These are phyloP conservation scores for Clinocottus analis DNA, from an alignment of 2,113 vertebrate species.

Conservation along the genomic window DNA sequence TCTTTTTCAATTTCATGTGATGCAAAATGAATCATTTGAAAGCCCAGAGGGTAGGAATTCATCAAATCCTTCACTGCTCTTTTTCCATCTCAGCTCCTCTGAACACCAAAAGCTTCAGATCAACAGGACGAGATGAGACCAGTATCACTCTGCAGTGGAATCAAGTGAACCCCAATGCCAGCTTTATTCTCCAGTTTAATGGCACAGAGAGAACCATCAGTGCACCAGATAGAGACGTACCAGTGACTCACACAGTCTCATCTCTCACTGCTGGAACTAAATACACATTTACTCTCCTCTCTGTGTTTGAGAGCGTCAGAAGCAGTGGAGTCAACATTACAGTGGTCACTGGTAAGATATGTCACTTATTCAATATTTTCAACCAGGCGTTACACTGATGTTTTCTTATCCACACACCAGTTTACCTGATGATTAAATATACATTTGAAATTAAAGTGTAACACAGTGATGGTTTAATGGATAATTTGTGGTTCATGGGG, in stretches of 20 bases:
- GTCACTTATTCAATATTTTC: background rate
- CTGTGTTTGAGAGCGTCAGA: conserved; percentile 15
- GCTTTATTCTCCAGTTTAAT: conserved; percentile 20
- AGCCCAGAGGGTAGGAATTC: no score
- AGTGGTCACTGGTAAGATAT: conserved; percentile 38
- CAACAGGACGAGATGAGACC: background rate
- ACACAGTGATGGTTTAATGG: background rate
- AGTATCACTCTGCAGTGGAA: conserved; percentile 38
- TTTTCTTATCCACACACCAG: background rate
- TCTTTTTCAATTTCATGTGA: no score
- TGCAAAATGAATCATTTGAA: no score
- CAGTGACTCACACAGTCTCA: conserved; percentile 34
- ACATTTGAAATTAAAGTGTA: background rate
- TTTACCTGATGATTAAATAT: background rate
- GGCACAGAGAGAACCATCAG: conserved; percentile 12
- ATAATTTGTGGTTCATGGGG: background rate
- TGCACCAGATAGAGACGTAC: conserved; percentile 7
- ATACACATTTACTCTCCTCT: conserved; percentile 55
- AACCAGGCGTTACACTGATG: background rate
- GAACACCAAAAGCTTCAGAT: background rate
- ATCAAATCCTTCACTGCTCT: no score
- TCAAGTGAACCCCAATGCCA: background rate
- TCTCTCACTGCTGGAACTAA: conserved; percentile 38
- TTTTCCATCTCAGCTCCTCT: background rate
- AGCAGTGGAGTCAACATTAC: conserved; percentile 37